phyloP scores from a whole-genome alignment of 1,140 invertebrate genomes.

The Drosophila auraria region DNA sequence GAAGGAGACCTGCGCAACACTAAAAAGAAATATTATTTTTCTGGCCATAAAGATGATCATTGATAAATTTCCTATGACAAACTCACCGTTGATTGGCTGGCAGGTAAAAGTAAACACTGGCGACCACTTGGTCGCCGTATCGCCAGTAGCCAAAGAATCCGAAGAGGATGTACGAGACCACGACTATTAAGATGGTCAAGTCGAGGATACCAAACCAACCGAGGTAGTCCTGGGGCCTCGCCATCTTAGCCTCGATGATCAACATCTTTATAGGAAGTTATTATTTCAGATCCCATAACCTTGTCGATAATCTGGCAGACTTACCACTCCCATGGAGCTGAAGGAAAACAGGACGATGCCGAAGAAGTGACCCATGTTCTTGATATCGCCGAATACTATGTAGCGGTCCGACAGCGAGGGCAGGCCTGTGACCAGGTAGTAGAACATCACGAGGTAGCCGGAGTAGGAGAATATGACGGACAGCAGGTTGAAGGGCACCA shows the following conservation, averaged over 20 bases:
- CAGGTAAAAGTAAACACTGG: conserved; percentile 37
- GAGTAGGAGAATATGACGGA: conserved; percentile 30
- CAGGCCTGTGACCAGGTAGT: conserved; percentile 36
- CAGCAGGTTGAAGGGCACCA: conserved; percentile 42
- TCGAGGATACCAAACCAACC: conserved; percentile 43
- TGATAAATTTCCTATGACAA: too few relatives aligned
- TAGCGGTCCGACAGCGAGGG: conserved; percentile 23
- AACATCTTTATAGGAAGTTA: conserved; percentile 32
- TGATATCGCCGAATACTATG: background rate
- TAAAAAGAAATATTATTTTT: background rate
- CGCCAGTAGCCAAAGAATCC: conserved; percentile 57
- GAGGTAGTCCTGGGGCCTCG: conserved; percentile 24
- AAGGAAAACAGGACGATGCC: conserved; percentile 48
- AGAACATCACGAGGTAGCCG: conserved; percentile 28
- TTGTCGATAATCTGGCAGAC: background rate
- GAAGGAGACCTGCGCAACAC: conserved; percentile 32
- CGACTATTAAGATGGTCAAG: background rate
- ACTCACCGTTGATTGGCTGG: conserved; percentile 45
- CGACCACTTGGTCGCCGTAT: conserved; percentile 8
- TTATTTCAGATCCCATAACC: background rate
- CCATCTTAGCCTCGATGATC: conserved; percentile 53
- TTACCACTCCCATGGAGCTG: conserved; percentile 58
- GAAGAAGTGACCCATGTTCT: conserved; percentile 28
- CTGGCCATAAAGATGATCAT: too few relatives aligned
- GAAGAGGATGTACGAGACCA: conserved; percentile 12